Base-by-base conservation (phyloP, 2,113 vertebrate genomes). In the Mugil cephalus region DNA sequence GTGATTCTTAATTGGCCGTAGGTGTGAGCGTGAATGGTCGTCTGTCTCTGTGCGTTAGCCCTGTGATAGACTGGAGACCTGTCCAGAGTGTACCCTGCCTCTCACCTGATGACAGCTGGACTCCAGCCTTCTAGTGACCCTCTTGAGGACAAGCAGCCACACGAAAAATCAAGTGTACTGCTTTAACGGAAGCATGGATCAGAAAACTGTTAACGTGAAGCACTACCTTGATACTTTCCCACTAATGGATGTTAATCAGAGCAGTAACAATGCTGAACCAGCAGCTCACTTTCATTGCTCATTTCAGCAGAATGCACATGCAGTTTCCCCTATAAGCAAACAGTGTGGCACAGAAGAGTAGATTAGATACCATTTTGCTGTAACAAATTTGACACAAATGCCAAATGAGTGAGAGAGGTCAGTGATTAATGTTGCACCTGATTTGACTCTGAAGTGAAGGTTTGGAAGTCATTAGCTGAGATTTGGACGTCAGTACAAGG, bases 331-430 rank as follows among this genome's bases (percentile, higher is more conserved):
- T 14, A 14, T 39, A 38, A 53, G 19, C 48, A 52, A 46, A 48
- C 42, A 68, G 35, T 59, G 7, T 10, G 58, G 19, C n/a, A 19
- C 17, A 64, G 12, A 19, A n/a, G 47, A 24, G 13, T 9, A n/a
- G 45, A 65, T 58, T 51, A 55, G 40, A 63, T 46, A 46, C 34
- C 30, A 11, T 17, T 46, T 43, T 62, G 18, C 47, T 36, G 38
- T 11, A 4, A 35, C 24, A 72, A 72, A 15, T 38, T 14, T 62
- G 34, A 36, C 39, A 34, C 4, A 0, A 56, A 34, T 47, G 51
- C 14, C 36, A 56, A 58, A 50, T 47, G 36, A 53, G 42, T 43
- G 53, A 43, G 38, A 35, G 14, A 54, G 18, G 51, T 45, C 50
- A 46, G 8, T 55, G 30, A 55, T 55, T 68, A 15, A 45, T 45